phyloP scores from a whole-genome alignment of 2,797 vertebrate species.

The Muscicapa comitata region DNA sequence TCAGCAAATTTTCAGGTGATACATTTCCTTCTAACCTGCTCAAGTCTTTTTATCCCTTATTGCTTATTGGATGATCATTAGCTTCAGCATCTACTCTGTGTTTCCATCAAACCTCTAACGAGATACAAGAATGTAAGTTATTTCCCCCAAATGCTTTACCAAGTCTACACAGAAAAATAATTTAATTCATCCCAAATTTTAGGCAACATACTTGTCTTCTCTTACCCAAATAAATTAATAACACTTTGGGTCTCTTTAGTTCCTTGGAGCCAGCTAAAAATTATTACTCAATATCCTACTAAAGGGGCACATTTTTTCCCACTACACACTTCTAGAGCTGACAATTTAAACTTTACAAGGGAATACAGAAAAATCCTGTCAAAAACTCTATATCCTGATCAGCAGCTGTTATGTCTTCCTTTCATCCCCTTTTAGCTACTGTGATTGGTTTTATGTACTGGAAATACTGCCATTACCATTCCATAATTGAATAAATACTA shows the following conservation, averaged over 20 bases:
- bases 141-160: neutral
- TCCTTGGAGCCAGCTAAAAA: neutral
- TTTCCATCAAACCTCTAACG: neutral
- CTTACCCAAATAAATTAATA: neutral
- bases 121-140: neutral
- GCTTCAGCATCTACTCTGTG: neutral
- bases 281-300: neutral
- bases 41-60: neutral
- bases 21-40: neutral
- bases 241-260: neutral
- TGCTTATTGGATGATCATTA: neutral
- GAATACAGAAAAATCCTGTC: neutral
- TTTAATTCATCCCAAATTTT: neutral
- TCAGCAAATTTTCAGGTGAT: neutral
- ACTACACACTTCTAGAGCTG: neutral
- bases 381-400: neutral
- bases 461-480: neutral
- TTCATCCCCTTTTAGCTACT: neutral
- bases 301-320: neutral
- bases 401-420: neutral
- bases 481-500: neutral
- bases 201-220: neutral
- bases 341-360: neutral
- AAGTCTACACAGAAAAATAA: neutral
- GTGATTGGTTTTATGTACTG: neutral